phyloP scores from a whole-genome alignment of 2,888 invertebrate genomes.

The Salpingus planirostris region DNA sequence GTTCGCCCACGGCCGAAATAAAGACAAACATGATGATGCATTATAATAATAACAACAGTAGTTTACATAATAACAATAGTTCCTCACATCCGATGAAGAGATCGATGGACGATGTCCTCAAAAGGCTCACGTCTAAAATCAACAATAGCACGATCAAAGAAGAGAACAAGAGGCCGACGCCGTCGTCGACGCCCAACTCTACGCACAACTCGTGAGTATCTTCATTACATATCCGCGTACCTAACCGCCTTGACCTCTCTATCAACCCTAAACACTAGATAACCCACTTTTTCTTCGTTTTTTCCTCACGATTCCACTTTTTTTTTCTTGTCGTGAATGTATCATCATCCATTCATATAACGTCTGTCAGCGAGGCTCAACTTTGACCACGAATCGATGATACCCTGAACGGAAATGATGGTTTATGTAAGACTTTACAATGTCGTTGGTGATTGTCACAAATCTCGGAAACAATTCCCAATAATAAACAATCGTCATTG shows the following conservation, averaged over 20 bases:
- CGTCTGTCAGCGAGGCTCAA: no score
- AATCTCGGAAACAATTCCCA: conserved; percentile 10
- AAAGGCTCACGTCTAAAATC: conserved; percentile 77
- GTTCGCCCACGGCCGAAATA: conserved; percentile 59
- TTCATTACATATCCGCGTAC: conserved; percentile 12
- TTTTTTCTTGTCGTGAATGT: conserved; percentile 6
- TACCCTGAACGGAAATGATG: conserved; percentile 13
- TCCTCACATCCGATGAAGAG: conserved; percentile 56
- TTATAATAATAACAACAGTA: conserved; percentile 56
- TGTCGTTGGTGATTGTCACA: no score
- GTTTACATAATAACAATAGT: conserved; percentile 54
- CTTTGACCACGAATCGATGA: no score
- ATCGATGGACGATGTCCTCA: conserved; percentile 88
- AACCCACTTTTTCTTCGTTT: conserved; percentile 26
- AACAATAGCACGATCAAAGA: conserved; percentile 66
- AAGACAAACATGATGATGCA: conserved; percentile 52
- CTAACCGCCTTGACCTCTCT: conserved; percentile 24
- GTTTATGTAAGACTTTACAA: conserved; percentile 15
- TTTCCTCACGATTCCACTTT: conserved; percentile 1
- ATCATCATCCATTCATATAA: conserved; percentile 13
- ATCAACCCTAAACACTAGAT: conserved; percentile 21
- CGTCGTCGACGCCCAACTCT: conserved; percentile 54
- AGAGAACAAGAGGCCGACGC: conserved; percentile 58
- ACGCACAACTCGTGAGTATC: conserved; percentile 38
- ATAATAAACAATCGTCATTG: conserved; percentile 10